Evolutionary conservation across 2,797 vertebrate species (phyloP).

Genomic region (Siniperca undulata): DNA sequence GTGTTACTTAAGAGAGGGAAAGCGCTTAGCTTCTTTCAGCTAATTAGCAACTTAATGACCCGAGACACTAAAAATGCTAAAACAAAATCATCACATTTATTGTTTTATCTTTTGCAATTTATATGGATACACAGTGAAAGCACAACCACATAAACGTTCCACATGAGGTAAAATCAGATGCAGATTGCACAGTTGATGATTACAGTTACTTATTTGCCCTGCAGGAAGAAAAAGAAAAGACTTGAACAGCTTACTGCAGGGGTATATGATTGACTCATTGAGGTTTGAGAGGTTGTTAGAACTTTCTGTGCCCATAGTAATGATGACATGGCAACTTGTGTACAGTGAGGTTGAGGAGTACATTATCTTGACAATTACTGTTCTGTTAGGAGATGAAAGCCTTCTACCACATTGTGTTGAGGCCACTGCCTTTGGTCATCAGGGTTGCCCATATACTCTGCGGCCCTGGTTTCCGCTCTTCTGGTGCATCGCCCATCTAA

Average conservation of each 20-base stretch:
- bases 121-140: constrained; percentile 4
- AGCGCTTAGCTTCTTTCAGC: constrained; percentile 34
- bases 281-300: constrained; percentile 52
- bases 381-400: constrained; percentile 70
- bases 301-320: constrained; percentile 47
- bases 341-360: constrained; percentile 45
- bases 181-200: constrained; percentile 53
- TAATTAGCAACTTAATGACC: constrained; percentile 65
- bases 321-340: constrained; percentile 43
- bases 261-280: constrained; percentile 34
- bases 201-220: constrained; percentile 50
- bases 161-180: constrained; percentile 33
- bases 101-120: constrained; percentile 40
- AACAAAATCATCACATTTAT: constrained; percentile 39
- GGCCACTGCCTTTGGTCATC: constrained; percentile 57
- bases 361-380: constrained; percentile 71
- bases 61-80: constrained; percentile 35
- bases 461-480: constrained; percentile 58
- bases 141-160: constrained; percentile 24
- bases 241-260: constrained; percentile 31
- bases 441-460: constrained; percentile 52
- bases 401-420: constrained; percentile 37
- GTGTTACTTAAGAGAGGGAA: constrained; percentile 46
- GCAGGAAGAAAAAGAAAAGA: constrained; percentile 38
- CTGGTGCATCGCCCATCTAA: constrained; percentile 72